phyloP scores from a whole-genome alignment of 2,797 vertebrate species.

The Paedocypris micromegethes region DNA sequence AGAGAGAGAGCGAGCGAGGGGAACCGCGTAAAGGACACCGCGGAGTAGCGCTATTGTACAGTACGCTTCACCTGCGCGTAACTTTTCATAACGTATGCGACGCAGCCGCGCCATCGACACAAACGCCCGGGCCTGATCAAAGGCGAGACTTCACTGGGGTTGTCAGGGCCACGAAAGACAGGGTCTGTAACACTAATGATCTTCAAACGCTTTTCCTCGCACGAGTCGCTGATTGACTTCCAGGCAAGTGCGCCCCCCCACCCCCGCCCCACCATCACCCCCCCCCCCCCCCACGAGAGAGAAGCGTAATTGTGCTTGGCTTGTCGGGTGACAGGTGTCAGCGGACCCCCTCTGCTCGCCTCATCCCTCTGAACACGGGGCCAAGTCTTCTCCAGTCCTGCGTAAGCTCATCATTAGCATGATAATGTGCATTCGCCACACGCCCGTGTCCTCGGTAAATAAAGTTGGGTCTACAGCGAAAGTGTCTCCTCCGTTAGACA shows the following conservation, averaged over 20 bases:
- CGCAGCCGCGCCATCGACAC: conserved; percentile 70
- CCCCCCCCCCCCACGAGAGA: conserved; percentile 62
- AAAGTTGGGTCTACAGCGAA: too few species aligned
- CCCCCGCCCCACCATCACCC: too few species aligned
- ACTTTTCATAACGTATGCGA: conserved; percentile 71
- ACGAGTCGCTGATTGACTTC: conserved; percentile 67
- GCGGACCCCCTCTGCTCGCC: conserved; percentile 65
- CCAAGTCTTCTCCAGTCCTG: conserved; percentile 48
- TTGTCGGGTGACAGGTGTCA: conserved; percentile 75
- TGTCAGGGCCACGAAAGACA: conserved; percentile 73
- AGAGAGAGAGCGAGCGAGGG: too few species aligned
- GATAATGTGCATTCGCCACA: conserved; percentile 2
- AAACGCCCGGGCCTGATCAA: conserved; percentile 69
- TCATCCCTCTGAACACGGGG: conserved; percentile 67
- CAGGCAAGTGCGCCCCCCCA: conserved; percentile 63
- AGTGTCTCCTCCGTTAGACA: too few species aligned
- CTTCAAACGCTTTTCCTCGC: conserved; percentile 73
- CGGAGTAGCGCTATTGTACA: conserved; percentile 45
- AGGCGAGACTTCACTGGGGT: conserved; percentile 66
- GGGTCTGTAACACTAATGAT: conserved; percentile 76
- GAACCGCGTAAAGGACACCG: too few species aligned
- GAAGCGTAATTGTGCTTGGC: conserved; percentile 67
- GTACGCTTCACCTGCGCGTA: conserved; percentile 70
- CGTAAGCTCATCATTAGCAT: conserved; percentile 48
- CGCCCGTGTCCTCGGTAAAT: too few species aligned